Percentiles rank a stretch among this genome's conserved stretches.
These are phyloP conservation scores for Pyrochroa serraticornis DNA, from an alignment of 2,888 invertebrate genomes.

Conservation along the genomic window DNA sequence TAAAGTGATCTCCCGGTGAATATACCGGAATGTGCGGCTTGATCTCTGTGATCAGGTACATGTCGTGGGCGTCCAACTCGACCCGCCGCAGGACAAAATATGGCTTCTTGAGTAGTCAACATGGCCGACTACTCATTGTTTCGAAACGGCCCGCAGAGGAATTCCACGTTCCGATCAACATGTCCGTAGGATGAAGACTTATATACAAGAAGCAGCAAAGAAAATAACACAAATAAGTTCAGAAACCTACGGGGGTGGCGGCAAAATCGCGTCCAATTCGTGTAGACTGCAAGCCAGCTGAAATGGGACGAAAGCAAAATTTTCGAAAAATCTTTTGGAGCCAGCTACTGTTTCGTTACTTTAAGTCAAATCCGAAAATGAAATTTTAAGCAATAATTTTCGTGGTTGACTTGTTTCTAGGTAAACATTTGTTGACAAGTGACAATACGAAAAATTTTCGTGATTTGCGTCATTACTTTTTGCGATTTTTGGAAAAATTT, in stretches of 20 bases:
- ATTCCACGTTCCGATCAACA: slow-evolving; percentile 25
- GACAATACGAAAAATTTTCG: too few relatives aligned
- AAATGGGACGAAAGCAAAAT: too few relatives aligned
- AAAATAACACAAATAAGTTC: slow-evolving; percentile 8
- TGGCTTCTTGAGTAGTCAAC: slow-evolving; percentile 60
- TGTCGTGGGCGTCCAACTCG: slow-evolving; percentile 55
- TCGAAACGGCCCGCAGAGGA: slow-evolving; percentile 33
- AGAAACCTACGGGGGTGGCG: neutral
- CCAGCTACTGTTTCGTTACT: too few relatives aligned
- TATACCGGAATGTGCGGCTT: slow-evolving; percentile 42
- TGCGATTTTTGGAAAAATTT: too few relatives aligned
- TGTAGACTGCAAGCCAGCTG: too few relatives aligned
- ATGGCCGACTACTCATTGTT: slow-evolving; percentile 56
- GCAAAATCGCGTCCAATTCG: too few relatives aligned
- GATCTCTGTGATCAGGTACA: slow-evolving; percentile 50
- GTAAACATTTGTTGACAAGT: too few relatives aligned
- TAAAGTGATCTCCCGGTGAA: slow-evolving; percentile 25
- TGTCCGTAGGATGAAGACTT: slow-evolving; percentile 24
- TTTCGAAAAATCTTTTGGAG: neutral
- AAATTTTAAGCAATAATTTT: too few relatives aligned
- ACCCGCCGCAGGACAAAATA: slow-evolving; percentile 55
- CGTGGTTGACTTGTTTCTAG: too few relatives aligned
- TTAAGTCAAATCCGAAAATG: too few relatives aligned
- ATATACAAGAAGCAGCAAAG: slow-evolving; percentile 4
- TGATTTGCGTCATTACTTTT: too few relatives aligned